These are phyloP conservation scores for Ditylenchus weischeri DNA, from an alignment of 2,888 invertebrate species.

Conservation along the genomic window DNA sequence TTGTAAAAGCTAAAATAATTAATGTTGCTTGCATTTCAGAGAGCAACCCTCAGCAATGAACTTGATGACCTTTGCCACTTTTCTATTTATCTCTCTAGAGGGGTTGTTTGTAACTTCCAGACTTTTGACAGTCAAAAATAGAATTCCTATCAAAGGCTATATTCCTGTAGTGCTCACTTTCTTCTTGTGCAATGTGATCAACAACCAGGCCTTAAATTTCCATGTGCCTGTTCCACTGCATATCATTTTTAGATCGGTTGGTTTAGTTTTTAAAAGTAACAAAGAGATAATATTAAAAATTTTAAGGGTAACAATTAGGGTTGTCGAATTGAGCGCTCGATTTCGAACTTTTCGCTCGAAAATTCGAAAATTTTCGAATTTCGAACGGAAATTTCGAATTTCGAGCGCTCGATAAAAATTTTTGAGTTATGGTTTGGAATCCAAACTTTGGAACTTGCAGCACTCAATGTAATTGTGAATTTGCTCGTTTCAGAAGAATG, in stretches of 20 bases:
- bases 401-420: too few species aligned
- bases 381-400: too few species aligned
- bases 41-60: constrained; percentile 88
- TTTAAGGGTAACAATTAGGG: too few species aligned
- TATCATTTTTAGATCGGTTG: constrained; percentile 92
- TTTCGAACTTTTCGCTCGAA: too few species aligned
- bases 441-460: too few species aligned
- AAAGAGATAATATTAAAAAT: too few species aligned
- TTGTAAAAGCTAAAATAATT: too few species aligned
- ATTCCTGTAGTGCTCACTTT: constrained; percentile 79
- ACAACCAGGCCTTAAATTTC: constrained; percentile 89
- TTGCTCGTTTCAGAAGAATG: too few species aligned
- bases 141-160: constrained; percentile 73
- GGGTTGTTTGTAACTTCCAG: constrained; percentile 78
- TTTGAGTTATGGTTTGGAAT: too few species aligned
- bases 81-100: constrained; percentile 81
- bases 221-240: constrained; percentile 96
- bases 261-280: constrained; percentile 43
- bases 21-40: constrained; percentile 62
- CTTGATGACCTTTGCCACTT: constrained; percentile 90
- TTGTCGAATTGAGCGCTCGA: too few species aligned
- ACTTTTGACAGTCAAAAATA: constrained; percentile 75
- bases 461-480: too few species aligned
- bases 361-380: too few species aligned
- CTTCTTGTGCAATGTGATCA: constrained; percentile 81